Percentiles rank a stretch among this genome's conserved stretches.
These are phyloP conservation scores for Desmophyllum pertusum DNA, from an alignment of 92 coral and sea anemone species.

Conservation along the genomic window DNA sequence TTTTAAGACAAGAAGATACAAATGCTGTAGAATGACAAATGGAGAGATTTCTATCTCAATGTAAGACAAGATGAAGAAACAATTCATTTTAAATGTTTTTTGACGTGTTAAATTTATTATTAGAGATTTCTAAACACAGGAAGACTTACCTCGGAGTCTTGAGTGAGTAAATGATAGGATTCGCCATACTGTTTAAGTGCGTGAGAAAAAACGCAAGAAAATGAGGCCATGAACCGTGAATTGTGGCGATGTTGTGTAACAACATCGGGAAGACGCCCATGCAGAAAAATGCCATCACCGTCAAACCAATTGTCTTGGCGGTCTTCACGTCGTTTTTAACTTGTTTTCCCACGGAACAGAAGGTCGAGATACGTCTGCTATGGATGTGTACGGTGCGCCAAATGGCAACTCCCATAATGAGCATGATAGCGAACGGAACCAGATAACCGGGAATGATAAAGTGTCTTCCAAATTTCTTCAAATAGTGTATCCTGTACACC, in stretches of 20 bases:
- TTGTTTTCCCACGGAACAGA: conserved; percentile 42
- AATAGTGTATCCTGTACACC: conserved; percentile 69
- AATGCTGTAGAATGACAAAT: no score
- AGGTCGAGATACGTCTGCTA: conserved; percentile 52
- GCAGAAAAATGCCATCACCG: conserved; percentile 67
- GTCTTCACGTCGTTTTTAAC: conserved; percentile 71
- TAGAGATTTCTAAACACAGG: neutral
- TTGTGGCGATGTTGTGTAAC: conserved; percentile 71
- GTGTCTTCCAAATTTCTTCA: conserved; percentile 71
- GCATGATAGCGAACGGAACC: conserved; percentile 67
- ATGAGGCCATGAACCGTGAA: conserved; percentile 83
- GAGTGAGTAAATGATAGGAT: conserved; percentile 81
- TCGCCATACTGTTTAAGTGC: conserved; percentile 83
- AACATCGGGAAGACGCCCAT: conserved; percentile 86
- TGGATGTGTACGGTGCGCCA: conserved; percentile 67
- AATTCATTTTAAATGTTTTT: no score
- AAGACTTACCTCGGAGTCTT: conserved; percentile 63
- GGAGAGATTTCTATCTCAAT: no score
- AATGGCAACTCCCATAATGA: conserved; percentile 58
- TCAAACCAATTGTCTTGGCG: conserved; percentile 85
- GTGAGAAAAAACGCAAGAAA: conserved; percentile 76
- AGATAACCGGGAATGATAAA: conserved; percentile 76
- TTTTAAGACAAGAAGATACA: no score
- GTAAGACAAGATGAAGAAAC: no score
- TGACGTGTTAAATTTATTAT: neutral